Evolutionary conservation across 2,888 invertebrate genomes (phyloP).

Genomic region (Heliconius ismenius): DNA sequence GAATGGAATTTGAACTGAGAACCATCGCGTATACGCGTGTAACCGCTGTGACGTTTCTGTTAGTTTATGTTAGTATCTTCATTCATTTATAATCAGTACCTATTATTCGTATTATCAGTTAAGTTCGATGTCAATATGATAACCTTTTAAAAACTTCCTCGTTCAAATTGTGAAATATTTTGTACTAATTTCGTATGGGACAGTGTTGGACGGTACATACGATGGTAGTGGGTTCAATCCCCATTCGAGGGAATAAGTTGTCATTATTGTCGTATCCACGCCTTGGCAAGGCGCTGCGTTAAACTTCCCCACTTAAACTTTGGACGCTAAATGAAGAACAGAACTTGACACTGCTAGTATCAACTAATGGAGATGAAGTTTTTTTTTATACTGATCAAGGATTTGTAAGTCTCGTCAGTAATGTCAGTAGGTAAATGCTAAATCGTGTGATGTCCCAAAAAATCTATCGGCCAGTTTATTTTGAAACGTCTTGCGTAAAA

Average conservation of each 20-base stretch:
- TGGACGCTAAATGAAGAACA: too few relatives aligned
- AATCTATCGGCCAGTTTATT: neutral
- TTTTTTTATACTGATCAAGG: neutral
- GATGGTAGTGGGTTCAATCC: neutral
- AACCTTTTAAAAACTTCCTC: conserved; percentile 17
- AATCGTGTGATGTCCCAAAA: too few relatives aligned
- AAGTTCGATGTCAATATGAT: neutral
- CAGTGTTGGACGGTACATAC: neutral
- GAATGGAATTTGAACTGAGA: neutral
- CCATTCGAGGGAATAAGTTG: too few relatives aligned
- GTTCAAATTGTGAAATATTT: conserved; percentile 8
- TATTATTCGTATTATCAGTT: neutral
- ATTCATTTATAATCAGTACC: neutral
- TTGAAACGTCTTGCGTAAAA: conserved; percentile 8
- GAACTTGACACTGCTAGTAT: too few relatives aligned
- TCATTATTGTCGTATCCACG: too few relatives aligned
- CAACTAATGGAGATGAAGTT: neutral
- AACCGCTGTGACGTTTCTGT: neutral
- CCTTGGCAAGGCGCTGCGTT: too few relatives aligned
- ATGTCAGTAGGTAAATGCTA: neutral
- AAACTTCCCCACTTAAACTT: too few relatives aligned
- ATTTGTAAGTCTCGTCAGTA: neutral
- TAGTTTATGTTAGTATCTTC: neutral
- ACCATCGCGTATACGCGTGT: neutral
- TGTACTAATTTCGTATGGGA: neutral